A percentile compares a stretch with the other conserved stretches of the same genome.
Evolutionary conservation across 2,113 vertebrate species (phyloP).

Genomic region (Gymnocephalus cernua): DNA sequence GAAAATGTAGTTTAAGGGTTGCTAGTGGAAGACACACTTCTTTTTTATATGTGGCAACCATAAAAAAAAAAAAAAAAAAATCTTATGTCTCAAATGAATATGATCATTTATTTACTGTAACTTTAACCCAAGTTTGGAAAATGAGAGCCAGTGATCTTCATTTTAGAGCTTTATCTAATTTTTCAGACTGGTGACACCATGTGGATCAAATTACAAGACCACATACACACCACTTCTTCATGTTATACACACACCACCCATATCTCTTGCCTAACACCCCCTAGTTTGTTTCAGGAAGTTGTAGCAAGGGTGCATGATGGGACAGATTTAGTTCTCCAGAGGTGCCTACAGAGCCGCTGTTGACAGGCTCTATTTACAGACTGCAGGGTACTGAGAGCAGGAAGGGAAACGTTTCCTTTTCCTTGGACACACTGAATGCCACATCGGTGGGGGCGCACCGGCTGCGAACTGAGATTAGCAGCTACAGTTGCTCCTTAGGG

Average conservation of each 20-base stretch:
- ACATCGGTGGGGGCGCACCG: conserved; percentile 58
- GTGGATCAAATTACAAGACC: conserved; percentile 13
- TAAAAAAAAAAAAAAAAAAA: not conserved
- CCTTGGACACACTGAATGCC: conserved; percentile 70
- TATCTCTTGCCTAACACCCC: conserved; percentile 55
- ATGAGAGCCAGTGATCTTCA: not conserved
- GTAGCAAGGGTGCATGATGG: conserved; percentile 59
- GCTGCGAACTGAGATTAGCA: conserved; percentile 79
- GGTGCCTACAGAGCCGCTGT: conserved; percentile 40
- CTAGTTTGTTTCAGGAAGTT: conserved; percentile 67
- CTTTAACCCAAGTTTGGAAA: not conserved
- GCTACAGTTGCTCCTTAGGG: conserved; percentile 59
- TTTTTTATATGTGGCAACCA: not conserved
- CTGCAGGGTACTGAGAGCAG: conserved; percentile 66
- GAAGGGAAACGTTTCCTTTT: conserved; percentile 77
- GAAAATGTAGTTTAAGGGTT: not conserved
- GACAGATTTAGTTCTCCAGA: conserved; percentile 70
- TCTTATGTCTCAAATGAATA: not conserved
- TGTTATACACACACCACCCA: conserved; percentile 3
- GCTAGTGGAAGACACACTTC: not conserved
- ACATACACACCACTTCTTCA: not conserved
- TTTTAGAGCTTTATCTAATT: conserved; percentile 1
- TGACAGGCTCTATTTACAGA: conserved; percentile 78
- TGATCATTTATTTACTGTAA: not conserved
- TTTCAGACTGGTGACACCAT: not conserved